phyloP scores from a whole-genome alignment of 2,888 invertebrate genomes.

The Leucophora obtusa region DNA sequence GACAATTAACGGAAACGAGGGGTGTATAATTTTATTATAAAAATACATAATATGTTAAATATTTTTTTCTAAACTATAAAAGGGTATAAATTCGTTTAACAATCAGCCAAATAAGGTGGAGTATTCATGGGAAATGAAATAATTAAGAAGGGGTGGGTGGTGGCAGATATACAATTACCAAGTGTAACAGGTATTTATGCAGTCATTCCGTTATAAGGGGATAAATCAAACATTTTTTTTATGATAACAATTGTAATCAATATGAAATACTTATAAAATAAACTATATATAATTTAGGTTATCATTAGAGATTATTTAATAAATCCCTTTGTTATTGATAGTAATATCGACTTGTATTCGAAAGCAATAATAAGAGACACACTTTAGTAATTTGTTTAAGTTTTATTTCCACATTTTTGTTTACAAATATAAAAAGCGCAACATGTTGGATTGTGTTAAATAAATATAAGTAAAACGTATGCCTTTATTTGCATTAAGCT shows the following conservation, averaged over 20 bases:
- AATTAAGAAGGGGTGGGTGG: background rate
- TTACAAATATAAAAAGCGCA: background rate
- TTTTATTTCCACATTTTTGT: background rate
- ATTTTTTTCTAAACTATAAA: background rate
- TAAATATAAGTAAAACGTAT: background rate
- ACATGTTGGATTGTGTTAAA: background rate
- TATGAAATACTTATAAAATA: background rate
- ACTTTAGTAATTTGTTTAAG: background rate
- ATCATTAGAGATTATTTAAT: background rate
- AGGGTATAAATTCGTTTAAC: background rate
- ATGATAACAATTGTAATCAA: background rate
- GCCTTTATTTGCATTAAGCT: background rate
- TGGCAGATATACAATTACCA: background rate
- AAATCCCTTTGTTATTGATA: background rate
- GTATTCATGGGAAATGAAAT: background rate
- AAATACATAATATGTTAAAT: conserved; percentile 29
- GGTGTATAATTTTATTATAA: conserved; percentile 44
- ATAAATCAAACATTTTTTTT: background rate
- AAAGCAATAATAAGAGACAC: background rate
- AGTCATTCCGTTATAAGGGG: background rate
- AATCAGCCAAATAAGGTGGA: background rate
- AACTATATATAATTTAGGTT: background rate
- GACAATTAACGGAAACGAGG: conserved; percentile 59
- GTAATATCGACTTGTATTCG: background rate
- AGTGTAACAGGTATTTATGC: background rate